Conservation (phyloP, 2,113 vertebrate species). For the Hyperoodon ampullatus region DNA sequence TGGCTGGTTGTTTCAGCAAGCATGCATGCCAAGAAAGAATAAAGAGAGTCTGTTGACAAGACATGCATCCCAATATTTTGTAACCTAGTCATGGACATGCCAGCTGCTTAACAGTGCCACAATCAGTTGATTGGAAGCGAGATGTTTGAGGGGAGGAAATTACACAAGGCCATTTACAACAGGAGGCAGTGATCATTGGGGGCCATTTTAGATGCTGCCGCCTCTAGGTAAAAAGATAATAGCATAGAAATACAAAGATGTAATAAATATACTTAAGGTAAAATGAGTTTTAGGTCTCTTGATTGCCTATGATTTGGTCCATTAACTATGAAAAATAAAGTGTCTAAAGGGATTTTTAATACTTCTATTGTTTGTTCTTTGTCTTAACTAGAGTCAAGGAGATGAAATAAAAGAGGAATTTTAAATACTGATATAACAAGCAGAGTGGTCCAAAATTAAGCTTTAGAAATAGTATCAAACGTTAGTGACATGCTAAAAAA, state of each 20-base stretch:
- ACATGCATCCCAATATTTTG: background rate
- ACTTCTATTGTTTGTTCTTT: background rate
- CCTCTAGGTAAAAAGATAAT: background rate
- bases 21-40: background rate
- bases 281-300: background rate
- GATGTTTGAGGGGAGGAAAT: background rate
- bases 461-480: background rate
- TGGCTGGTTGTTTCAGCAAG: background rate
- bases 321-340: background rate
- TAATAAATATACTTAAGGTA: background rate
- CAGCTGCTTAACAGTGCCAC: background rate
- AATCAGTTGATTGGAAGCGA: background rate
- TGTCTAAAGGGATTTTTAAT: background rate
- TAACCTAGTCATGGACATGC: background rate
- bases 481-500: background rate
- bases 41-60: background rate
- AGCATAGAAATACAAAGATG: background rate
- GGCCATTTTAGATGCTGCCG: background rate
- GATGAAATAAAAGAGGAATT: background rate
- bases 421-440: background rate
- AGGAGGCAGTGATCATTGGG: fast-evolving
- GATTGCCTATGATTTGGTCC: background rate
- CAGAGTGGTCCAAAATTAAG: background rate
- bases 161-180: background rate
- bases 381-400: background rate